Evolutionary conservation across 2,113 vertebrate genomes (phyloP).

Genomic region (Pomatorhinus ruficollis): DNA sequence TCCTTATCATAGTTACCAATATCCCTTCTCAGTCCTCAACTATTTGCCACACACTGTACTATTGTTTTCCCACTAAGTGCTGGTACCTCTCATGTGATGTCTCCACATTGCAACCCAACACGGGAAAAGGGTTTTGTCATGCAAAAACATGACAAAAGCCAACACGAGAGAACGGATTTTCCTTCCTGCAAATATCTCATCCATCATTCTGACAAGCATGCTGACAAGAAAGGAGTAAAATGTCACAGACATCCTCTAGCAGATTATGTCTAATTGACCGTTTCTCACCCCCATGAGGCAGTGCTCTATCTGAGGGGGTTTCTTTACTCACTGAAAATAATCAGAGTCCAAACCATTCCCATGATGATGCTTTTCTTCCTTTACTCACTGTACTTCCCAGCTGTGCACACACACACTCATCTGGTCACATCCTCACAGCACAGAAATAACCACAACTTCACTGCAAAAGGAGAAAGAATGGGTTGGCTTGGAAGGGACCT

Average conservation of each 20-base stretch:
- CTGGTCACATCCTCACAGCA: not conserved
- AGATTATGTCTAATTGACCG: not conserved
- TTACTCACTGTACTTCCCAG: not conserved
- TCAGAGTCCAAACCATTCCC: not conserved
- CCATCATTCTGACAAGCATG: not conserved
- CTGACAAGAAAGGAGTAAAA: not conserved
- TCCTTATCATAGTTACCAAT: not conserved
- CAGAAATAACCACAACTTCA: not conserved
- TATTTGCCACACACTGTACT: not conserved
- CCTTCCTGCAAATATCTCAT: not conserved
- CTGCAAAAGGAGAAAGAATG: not conserved
- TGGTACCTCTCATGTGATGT: not conserved
- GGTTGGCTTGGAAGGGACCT: not conserved
- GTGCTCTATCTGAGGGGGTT: not conserved
- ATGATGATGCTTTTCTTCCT: not conserved
- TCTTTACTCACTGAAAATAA: not conserved
- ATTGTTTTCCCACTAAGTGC: not conserved
- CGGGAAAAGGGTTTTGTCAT: fast-evolving
- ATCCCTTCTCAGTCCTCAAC: not conserved
- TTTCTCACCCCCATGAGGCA: not conserved
- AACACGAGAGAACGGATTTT: not conserved
- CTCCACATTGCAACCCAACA: fast-evolving
- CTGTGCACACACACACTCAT: not conserved
- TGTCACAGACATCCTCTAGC: not conserved
- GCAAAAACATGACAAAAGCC: not conserved